Evolutionary conservation across 2,888 invertebrate genomes (phyloP), one percentile per base, ranked within the genome.

Genomic region (Tachystola acroxantha): DNA sequence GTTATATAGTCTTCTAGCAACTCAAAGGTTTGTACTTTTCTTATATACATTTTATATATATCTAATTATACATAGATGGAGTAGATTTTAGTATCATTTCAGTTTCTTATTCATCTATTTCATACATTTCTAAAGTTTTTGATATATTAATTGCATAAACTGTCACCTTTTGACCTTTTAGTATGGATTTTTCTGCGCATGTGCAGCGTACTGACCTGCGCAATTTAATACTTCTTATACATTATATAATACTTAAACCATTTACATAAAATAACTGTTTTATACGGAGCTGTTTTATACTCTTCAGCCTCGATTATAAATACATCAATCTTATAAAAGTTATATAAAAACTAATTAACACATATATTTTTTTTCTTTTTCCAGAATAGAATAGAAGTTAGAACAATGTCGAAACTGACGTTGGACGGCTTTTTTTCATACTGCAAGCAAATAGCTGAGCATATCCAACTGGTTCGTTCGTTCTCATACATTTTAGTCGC

Each of bases 391-490:
- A 54, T 65, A 71, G 67, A 72, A 67, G 71, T 70, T 71, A 72
- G 61, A 47, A 65, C 64, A 57, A 85, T 86, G 85, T 86, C 88
- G 64, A 88, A 87, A 71, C 71, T 85, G 61, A 82, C 77, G 54
- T 64, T 87, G 80, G 88, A 87, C 75, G 82, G 86, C 71, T 86
- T 88, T 80, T 86, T 81, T 78, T 82, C 85, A 58, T 87, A 87
- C 85, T 88, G 88, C 86, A 88, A 88, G 80, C 85, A 84, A 77
- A 85, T 88, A 63, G 88, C 87, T 58, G 88, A 87, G 43, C 87
- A 88, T 68, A 84, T 88, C 66, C 88, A 87, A 67, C 75, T 87
- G 87, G 88, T 88, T 85, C 68, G 88, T 88, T 72, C 66, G 64
- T 44, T 35, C n/a, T n/a, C 24, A 24, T 24, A n/a, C 13, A 14